Base-by-base conservation (phyloP, 2,797 vertebrate species). In the Acanthiza pusilla region DNA sequence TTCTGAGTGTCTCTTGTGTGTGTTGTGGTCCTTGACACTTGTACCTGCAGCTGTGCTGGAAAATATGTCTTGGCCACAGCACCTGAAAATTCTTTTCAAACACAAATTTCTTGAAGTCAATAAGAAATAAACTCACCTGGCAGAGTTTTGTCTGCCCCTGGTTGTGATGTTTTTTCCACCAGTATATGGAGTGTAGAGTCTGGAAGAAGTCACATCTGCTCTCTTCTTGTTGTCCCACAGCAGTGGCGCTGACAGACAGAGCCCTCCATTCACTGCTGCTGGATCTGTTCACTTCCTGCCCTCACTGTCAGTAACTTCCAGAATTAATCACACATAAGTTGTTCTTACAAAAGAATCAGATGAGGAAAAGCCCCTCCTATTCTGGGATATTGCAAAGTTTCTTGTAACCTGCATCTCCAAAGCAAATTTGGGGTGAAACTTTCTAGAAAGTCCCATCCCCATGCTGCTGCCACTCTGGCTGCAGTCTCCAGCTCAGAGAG, bases 371-470 rank as follows among this genome's bases (percentile, higher is more conserved):
- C 4, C 42, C 15, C 73, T 77, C 15, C 36, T 16, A 0, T 32
- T 43, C 79, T 36, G 48, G 40, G 29, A 9, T 78, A 13, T 14
- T n/a, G 7, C 25, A 8, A 32, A 45, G 13, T 71, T 85, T 50
- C 54, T 84, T 42, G 23, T 6, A 50, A 2, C 38, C 43, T 23
- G 10, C 43, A 29, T 36, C 45, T 47, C 51, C 48, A 54, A 48
- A 82, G 54, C 8, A 68, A 54, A 34, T 17, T 32, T 85, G 53
- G 74, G 61, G 54, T 10, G 32, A 15, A 34, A 11, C 23, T 54
- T 22, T 19, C 5, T 29, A 3, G 27, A 11, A n/a, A 7, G 36
- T 21, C 29, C 36, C 12, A 1, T 8, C 7, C 7, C 18, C 4
- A 5, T 9, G 26, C 23, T 72, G 50, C 48, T 78, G 78, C 2